Base-by-base conservation (phyloP, 2,113 vertebrate genomes). In the Panthera tigris region DNA sequence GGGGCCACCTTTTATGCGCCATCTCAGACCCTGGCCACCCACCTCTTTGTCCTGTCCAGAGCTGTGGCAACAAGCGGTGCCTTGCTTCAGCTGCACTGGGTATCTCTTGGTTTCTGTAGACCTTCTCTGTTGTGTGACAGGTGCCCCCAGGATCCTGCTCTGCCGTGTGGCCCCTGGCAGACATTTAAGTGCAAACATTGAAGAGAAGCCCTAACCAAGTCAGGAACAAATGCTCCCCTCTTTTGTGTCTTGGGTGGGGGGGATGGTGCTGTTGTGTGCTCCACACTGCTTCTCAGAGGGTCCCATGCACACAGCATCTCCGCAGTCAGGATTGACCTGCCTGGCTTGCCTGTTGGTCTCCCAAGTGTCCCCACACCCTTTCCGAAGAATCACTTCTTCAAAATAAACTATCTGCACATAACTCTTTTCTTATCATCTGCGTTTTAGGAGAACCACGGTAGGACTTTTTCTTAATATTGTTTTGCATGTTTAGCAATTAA, bases 31-130 rank as follows among this genome's bases (percentile, higher is more conserved):
- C 78, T 18, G 1, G 2, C n/a, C 4, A 7, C 21, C 15, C 21
- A 29, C 63, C 0, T 16, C 33, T 73, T n/a, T 52, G 57, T 69
- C 65, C 79, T 55, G 23, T 63, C 23, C 16, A 33, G 33, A 66
- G 11, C 15, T 6, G 7, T n/a, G 65, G 66, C 21, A 12, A 41
- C 18, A 5, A 1, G 31, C 7, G 2, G 33, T 1, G 19, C 36
- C 41, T 83, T 0, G 1, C 27, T 73, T 63, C 5, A 10, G 29
- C 2, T 9, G 1, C 4, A 1, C 4, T 0, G 19, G 16, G 15
- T 45, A 23, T 36, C 45, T 27, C 82, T 29, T 52, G 29, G 90
- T 48, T 39, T 39, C 55, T 7, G 11, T 5, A 21, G 31, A 33
- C 29, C 15, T 65, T 85, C 39, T 74, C 69, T 45, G 86, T 15